Conservation (phyloP, 2,888 invertebrate genomes). For the Pollenia angustigena region DNA sequence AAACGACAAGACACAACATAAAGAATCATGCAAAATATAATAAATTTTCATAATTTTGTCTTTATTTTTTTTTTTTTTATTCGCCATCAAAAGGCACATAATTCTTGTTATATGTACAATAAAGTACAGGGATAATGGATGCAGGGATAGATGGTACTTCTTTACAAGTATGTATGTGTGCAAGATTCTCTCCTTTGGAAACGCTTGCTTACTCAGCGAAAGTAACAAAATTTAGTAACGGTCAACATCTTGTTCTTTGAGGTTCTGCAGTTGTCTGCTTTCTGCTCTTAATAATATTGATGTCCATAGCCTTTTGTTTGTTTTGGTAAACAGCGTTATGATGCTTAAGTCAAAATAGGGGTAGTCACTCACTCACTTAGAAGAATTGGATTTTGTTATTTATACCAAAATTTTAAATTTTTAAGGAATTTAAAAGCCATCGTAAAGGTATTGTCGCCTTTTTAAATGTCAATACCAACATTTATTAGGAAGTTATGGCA, state of each 20-base stretch:
- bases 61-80: constrained; percentile 1
- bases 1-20: not conserved
- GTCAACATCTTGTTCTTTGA: constrained; percentile 19
- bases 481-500: too few relatives aligned
- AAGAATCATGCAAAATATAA: constrained; percentile 3
- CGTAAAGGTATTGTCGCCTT: too few relatives aligned
- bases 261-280: constrained; percentile 18
- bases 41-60: constrained; percentile 42
- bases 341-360: not conserved
- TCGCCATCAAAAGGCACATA: constrained; percentile 3
- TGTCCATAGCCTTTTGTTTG: constrained; percentile 49
- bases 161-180: not conserved
- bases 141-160: not conserved
- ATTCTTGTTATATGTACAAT: not conserved
- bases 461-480: too few relatives aligned
- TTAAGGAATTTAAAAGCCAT: too few relatives aligned
- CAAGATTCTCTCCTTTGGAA: not conserved
- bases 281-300: constrained; percentile 48
- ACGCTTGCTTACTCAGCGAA: constrained; percentile 50
- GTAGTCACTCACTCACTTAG: constrained; percentile 17
- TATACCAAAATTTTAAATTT: too few relatives aligned
- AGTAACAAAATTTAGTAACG: constrained; percentile 15
- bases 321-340: constrained; percentile 21
- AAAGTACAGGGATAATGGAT: constrained; percentile 25
- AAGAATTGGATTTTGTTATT: not conserved